Evolutionary conservation across 1,140 invertebrate genomes (phyloP).

Genomic region (Philotrypesis tridentata): DNA sequence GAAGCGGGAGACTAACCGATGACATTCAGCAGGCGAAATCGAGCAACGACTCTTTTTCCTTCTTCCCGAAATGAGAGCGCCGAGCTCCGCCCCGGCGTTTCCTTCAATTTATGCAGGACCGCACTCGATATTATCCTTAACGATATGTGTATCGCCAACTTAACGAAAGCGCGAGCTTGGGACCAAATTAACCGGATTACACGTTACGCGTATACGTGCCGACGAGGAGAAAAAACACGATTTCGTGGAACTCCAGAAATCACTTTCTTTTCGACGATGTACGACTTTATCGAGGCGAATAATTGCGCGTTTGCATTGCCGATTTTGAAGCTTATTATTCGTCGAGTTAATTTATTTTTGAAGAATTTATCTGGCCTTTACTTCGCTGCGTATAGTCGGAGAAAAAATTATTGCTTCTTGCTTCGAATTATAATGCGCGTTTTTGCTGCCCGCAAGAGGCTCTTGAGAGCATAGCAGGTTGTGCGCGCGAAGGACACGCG

Average conservation of each 20-base stretch:
- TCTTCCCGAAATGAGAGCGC: background rate
- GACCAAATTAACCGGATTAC: background rate
- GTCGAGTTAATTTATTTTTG: background rate
- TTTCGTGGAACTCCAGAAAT: background rate
- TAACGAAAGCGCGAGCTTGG: no score
- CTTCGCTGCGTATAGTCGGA: no score
- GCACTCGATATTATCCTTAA: no score
- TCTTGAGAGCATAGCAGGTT: background rate
- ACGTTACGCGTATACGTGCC: background rate
- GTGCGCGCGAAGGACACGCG: background rate
- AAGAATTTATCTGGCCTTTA: no score
- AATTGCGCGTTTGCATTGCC: background rate
- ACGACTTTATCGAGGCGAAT: background rate
- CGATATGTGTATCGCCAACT: no score
- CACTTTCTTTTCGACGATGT: background rate
- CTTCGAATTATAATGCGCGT: no score
- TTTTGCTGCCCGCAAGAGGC: background rate
- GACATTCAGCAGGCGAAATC: background rate
- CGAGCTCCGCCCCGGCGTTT: no score
- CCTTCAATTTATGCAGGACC: no score
- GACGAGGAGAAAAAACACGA: background rate
- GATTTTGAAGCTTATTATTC: background rate
- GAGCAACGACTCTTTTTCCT: background rate
- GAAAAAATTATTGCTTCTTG: no score
- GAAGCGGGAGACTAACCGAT: no score